A percentile compares a stretch with the other conserved stretches of the same genome.
phyloP scores from a whole-genome alignment of 2,113 vertebrate genomes.

The Pseudorhombus dupliciocellatus region DNA sequence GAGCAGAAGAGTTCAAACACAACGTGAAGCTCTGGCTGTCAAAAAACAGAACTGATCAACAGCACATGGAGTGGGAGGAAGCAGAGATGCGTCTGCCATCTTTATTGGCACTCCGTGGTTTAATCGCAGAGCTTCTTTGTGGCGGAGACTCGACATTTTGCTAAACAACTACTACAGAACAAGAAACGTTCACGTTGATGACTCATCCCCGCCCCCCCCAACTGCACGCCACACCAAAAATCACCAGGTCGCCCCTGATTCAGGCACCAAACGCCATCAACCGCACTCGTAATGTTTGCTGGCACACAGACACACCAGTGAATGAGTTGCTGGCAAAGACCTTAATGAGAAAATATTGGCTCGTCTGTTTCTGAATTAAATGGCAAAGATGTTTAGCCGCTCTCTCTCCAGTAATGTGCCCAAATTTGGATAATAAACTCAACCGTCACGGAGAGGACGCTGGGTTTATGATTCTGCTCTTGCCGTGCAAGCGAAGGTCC shows the following conservation, averaged over 20 bases:
- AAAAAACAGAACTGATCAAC: too few relatives aligned
- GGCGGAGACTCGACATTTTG: background rate
- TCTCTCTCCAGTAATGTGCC: conserved; percentile 29
- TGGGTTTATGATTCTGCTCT: conserved; percentile 18
- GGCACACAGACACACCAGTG: conserved; percentile 7
- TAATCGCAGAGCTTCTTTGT: too few relatives aligned
- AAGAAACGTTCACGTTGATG: conserved; percentile 5
- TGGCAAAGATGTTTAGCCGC: conserved; percentile 35
- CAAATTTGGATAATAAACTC: conserved; percentile 65
- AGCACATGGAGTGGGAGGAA: too few relatives aligned
- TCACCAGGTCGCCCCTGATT: background rate
- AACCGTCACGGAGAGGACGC: conserved; percentile 42
- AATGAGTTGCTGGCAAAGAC: conserved; percentile 25
- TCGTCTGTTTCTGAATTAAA: conserved; percentile 48
- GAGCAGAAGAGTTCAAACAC: background rate
- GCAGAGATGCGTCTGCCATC: too few relatives aligned
- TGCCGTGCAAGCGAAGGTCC: conserved; percentile 40
- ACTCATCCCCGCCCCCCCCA: background rate
- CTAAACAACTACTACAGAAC: background rate
- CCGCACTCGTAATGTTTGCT: conserved; percentile 14
- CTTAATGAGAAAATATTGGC: conserved; percentile 61
- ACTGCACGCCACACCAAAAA: background rate
- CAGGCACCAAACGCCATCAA: background rate
- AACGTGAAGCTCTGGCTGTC: background rate
- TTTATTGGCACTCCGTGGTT: too few relatives aligned